Conservation (phyloP, 2,797 vertebrate species). For the Dallia pectoralis region DNA sequence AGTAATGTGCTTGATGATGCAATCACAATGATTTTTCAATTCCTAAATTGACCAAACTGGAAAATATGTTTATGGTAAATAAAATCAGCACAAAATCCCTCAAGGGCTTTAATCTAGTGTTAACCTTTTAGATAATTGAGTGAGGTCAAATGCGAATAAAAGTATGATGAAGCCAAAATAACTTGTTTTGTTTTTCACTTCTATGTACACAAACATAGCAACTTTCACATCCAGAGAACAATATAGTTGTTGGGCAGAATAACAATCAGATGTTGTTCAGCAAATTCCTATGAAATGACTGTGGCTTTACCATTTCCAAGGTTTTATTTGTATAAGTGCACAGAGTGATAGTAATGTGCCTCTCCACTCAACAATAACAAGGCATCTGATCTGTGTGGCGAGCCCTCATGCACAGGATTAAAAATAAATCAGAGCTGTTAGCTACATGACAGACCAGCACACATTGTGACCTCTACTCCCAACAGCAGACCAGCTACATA, state of each 20-base stretch:
- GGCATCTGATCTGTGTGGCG: constrained; percentile 61
- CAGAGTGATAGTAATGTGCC: constrained; percentile 25
- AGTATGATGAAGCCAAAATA: constrained; percentile 35
- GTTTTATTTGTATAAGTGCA: constrained; percentile 55
- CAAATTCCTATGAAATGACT: constrained; percentile 49
- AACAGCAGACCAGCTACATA: no score
- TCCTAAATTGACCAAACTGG: constrained; percentile 55
- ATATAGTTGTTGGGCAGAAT: constrained; percentile 50
- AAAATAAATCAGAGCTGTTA: constrained; percentile 75
- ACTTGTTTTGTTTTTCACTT: constrained; percentile 30
- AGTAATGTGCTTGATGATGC: constrained; percentile 60
- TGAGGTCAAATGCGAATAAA: constrained; percentile 60
- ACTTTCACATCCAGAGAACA: constrained; percentile 45
- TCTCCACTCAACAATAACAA: constrained; percentile 60
- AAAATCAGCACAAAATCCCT: constrained; percentile 53
- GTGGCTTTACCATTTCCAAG: constrained; percentile 58
- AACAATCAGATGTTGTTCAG: constrained; percentile 56
- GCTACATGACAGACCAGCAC: constrained; percentile 47
- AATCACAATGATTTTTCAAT: constrained; percentile 57
- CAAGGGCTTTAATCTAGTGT: constrained; percentile 20
- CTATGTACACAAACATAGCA: constrained; percentile 38
- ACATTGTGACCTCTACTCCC: constrained; percentile 63
- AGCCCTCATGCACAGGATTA: constrained; percentile 63
- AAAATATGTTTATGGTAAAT: constrained; percentile 41
- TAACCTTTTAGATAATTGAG: background rate